phyloP scores from a whole-genome alignment of 2,113 vertebrate genomes.

The Phoenicopterus ruber region DNA sequence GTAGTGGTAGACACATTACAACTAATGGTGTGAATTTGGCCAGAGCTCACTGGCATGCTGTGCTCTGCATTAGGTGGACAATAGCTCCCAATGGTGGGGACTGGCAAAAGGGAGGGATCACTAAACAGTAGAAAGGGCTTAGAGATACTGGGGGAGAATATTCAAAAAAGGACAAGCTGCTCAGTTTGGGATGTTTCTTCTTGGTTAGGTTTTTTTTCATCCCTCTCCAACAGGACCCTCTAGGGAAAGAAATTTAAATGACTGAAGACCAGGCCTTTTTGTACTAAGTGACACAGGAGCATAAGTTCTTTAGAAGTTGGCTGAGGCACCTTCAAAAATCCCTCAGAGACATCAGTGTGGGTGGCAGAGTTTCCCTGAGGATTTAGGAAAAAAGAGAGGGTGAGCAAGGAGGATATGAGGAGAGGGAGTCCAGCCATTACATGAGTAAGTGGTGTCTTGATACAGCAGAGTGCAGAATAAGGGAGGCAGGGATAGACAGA shows the following conservation, averaged over 20 bases:
- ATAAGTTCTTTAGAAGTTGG: neutral
- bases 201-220: neutral
- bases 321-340: neutral
- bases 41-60: neutral
- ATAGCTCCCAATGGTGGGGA: neutral
- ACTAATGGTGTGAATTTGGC: constrained; percentile 5
- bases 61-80: constrained; percentile 17
- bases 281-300: neutral
- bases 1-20: neutral
- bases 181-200: neutral
- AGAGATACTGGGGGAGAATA: neutral
- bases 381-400: neutral
- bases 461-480: neutral
- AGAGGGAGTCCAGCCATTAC: neutral
- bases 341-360: neutral
- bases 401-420: neutral
- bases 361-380: neutral
- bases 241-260: neutral
- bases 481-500: neutral
- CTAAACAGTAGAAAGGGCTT: neutral
- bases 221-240: neutral
- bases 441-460: neutral
- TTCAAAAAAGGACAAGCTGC: neutral
- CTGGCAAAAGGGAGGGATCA: neutral
- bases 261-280: neutral